These are phyloP conservation scores for Philonicus albiceps DNA, from an alignment of 2,888 invertebrate genomes.

Conservation along the genomic window DNA sequence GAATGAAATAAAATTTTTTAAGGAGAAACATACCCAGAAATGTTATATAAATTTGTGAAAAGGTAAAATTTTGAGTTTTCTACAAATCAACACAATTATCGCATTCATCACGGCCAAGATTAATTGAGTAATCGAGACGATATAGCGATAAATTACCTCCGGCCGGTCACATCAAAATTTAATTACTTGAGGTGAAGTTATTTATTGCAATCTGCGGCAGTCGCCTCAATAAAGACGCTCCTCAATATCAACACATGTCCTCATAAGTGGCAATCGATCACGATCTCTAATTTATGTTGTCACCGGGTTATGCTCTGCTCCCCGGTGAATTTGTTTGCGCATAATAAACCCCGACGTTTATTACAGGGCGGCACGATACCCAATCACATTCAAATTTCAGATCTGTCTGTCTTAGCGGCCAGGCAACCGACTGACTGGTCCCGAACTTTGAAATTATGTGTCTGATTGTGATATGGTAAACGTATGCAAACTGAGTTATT, in stretches of 20 bases:
- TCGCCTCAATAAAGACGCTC: neutral
- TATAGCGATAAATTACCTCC: conserved; percentile 9
- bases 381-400: neutral
- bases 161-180: conserved; percentile 36
- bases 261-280: conserved; percentile 27
- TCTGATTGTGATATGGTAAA: neutral
- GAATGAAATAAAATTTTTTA: neutral
- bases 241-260: conserved; percentile 30
- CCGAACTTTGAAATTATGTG: neutral
- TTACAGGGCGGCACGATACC: neutral
- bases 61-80: neutral
- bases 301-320: conserved; percentile 11
- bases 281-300: conserved; percentile 34
- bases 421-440: neutral
- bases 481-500: neutral
- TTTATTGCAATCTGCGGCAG: conserved; percentile 14
- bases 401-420: neutral
- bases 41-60: neutral
- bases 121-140: conserved; percentile 16
- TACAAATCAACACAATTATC: neutral
- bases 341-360: conserved; percentile 7
- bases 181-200: conserved; percentile 36
- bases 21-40: neutral
- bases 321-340: neutral
- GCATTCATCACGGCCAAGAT: neutral